Evolutionary conservation across 2,888 invertebrate genomes (phyloP).

Genomic region (Teleiodes luculella): DNA sequence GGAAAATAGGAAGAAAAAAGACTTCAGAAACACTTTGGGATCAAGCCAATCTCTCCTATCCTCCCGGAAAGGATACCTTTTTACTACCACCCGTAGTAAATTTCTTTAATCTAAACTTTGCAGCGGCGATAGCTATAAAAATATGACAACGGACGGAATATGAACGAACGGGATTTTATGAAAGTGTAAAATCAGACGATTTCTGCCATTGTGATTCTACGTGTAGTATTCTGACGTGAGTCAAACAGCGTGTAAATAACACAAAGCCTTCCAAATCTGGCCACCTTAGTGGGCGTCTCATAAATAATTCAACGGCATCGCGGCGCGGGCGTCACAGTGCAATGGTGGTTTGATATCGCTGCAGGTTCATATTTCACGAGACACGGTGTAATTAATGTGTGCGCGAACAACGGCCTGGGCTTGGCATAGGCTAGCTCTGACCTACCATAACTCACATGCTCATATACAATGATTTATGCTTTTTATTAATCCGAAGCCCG

Average conservation of each 20-base stretch:
- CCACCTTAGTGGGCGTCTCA: conserved; percentile 36
- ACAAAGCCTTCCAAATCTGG: conserved; percentile 26
- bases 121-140: background rate
- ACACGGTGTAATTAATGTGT: conserved; percentile 58
- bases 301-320: conserved; percentile 61
- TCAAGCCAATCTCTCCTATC: background rate
- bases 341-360: conserved; percentile 48
- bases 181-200: background rate
- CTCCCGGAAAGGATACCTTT: background rate
- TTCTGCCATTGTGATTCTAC: background rate
- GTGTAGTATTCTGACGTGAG: background rate
- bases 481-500: conserved; percentile 26
- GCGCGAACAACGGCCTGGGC: conserved; percentile 42
- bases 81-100: background rate
- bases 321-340: conserved; percentile 41
- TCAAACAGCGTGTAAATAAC: conserved; percentile 5
- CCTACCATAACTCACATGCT: conserved; percentile 30
- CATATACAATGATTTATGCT: conserved; percentile 47
- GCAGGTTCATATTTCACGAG: conserved; percentile 67
- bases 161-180: background rate
- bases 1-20: background rate
- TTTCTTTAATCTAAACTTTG: background rate
- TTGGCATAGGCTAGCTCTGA: conserved; percentile 39
- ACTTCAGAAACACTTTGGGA: background rate
- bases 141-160: background rate